Evolutionary conservation across 2,888 invertebrate genomes (phyloP).

Genomic region (Philereme transversata): DNA sequence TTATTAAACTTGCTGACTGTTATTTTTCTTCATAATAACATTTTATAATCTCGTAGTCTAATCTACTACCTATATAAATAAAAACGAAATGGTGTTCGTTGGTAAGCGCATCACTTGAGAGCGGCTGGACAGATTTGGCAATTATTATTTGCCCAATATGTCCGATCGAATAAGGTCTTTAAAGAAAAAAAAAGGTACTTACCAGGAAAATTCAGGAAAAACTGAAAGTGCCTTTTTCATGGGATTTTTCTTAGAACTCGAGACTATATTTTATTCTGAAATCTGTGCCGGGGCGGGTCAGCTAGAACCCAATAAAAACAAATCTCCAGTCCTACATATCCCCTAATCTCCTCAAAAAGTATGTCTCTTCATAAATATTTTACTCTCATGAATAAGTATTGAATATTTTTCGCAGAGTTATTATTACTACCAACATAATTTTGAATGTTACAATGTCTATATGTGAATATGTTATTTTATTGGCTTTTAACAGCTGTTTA

Average conservation of each 20-base stretch:
- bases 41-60: conserved; percentile 29
- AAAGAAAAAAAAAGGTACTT: too few species aligned
- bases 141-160: too few species aligned
- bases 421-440: conserved; percentile 40
- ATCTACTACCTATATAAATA: too few species aligned
- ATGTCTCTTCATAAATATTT: conserved; percentile 62
- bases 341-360: conserved; percentile 52
- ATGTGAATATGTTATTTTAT: conserved; percentile 26
- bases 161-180: too few species aligned
- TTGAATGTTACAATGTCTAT: conserved; percentile 39
- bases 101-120: too few species aligned
- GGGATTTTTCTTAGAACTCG: too few species aligned
- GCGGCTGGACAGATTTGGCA: too few species aligned
- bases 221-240: too few species aligned
- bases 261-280: too few species aligned
- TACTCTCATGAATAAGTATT: conserved; percentile 67
- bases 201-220: too few species aligned
- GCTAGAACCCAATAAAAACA: conserved; percentile 43
- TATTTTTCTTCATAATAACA: conserved; percentile 33
- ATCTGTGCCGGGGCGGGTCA: too few species aligned
- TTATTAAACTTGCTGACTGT: not conserved
- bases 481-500: conserved; percentile 12
- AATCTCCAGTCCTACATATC: conserved; percentile 37
- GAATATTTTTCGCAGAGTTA: conserved; percentile 48
- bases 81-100: too few species aligned